Percentiles rank a stretch among this genome's conserved stretches.
Conservation (phyloP, 2,888 invertebrate species). For the Phengaris arion region DNA sequence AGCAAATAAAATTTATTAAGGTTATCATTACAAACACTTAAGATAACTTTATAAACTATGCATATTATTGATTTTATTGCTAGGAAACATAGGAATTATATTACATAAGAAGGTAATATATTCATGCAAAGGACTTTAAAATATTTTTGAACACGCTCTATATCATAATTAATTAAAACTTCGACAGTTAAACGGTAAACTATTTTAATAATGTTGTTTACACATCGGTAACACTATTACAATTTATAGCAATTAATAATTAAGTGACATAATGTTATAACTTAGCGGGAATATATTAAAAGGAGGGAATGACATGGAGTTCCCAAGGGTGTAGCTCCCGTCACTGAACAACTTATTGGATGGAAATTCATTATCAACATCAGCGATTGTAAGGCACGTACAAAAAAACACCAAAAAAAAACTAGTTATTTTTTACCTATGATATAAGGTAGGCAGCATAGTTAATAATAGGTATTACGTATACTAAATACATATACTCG, state of each 20-base stretch:
- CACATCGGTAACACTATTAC: slow-evolving; percentile 26
- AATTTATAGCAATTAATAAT: slow-evolving; percentile 58
- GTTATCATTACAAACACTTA: too few relatives aligned
- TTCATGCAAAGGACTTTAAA: slow-evolving; percentile 8
- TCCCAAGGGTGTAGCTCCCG: neutral
- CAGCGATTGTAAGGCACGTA: too few relatives aligned
- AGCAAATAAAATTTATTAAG: too few relatives aligned
- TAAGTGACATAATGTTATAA: slow-evolving; percentile 61
- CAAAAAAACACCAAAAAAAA: too few relatives aligned
- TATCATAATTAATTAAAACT: slow-evolving; percentile 27
- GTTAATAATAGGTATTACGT: too few relatives aligned
- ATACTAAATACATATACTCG: too few relatives aligned
- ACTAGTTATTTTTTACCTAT: too few relatives aligned
- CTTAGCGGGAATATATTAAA: slow-evolving; percentile 38
- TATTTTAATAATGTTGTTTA: slow-evolving; percentile 30
- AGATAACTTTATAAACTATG: neutral
- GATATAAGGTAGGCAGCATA: too few relatives aligned
- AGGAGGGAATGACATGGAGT: slow-evolving; percentile 7
- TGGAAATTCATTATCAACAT: too few relatives aligned
- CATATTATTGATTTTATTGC: neutral
- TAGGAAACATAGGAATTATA: neutral
- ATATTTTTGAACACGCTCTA: slow-evolving; percentile 1
- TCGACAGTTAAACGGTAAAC: slow-evolving; percentile 26
- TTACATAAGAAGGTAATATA: neutral
- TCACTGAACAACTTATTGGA: neutral